Evolutionary conservation across 1,140 invertebrate species (phyloP).

Genomic region (Listronotus oregonensis): DNA sequence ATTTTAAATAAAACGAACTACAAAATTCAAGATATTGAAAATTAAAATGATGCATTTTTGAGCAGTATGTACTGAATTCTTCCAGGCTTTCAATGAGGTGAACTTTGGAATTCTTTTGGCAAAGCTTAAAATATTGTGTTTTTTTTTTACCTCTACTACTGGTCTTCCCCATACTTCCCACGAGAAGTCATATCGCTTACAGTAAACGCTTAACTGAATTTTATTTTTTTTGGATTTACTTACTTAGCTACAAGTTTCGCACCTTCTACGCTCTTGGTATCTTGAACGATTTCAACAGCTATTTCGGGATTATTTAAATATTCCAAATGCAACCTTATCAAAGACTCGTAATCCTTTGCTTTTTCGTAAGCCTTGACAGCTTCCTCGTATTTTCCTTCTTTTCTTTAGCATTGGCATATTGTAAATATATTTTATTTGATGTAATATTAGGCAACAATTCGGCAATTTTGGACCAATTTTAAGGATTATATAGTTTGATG

Average conservation of each 20-base stretch:
- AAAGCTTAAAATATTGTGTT: too few relatives aligned
- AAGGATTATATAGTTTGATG: constrained; percentile 86
- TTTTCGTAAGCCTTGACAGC: constrained; percentile 87
- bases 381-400: constrained; percentile 90
- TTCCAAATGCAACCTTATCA: constrained; percentile 89
- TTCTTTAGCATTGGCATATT: constrained; percentile 97
- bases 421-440: constrained; percentile 89
- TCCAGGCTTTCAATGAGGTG: too few relatives aligned
- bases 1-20: too few relatives aligned
- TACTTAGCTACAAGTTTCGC: constrained; percentile 92
- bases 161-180: too few relatives aligned
- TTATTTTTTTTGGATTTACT: constrained; percentile 29
- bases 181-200: too few relatives aligned
- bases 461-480: constrained; percentile 98
- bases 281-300: constrained; percentile 88
- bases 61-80: too few relatives aligned
- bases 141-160: too few relatives aligned
- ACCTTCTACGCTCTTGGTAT: constrained; percentile 89
- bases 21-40: too few relatives aligned
- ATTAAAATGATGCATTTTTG: too few relatives aligned
- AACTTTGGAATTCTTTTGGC: too few relatives aligned
- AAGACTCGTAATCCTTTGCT: constrained; percentile 92
- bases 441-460: constrained; percentile 85
- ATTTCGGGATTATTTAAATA: constrained; percentile 93
- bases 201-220: too few relatives aligned